Evolutionary conservation across 2,113 vertebrate genomes (phyloP).

Genomic region (Pleuronectes platessa): DNA sequence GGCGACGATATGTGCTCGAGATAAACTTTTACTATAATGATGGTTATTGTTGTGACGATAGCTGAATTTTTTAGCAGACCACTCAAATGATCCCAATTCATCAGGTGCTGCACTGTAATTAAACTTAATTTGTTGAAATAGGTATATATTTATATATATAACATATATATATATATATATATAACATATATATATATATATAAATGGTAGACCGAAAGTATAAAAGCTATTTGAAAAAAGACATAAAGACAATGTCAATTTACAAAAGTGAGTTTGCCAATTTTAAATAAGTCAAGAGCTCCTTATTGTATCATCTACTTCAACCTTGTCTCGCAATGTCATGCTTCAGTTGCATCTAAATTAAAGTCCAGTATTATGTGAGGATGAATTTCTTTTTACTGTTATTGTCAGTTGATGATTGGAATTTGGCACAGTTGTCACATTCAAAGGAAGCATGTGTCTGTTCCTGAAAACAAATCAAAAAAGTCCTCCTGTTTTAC

Average conservation of each 20-base stretch:
- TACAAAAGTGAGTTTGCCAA: slow-evolving; percentile 12
- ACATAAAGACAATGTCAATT: background rate
- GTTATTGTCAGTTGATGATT: background rate
- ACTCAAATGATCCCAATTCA: background rate
- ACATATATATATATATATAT: background rate
- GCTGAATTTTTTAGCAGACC: background rate
- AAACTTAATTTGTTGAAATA: background rate
- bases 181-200: no score
- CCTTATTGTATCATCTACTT: slow-evolving; percentile 32
- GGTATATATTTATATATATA: background rate
- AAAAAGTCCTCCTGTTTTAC: slow-evolving; percentile 2
- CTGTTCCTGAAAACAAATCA: background rate
- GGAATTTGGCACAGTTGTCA: slow-evolving; percentile 31
- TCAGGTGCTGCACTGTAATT: background rate
- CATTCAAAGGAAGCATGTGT: slow-evolving; percentile 22
- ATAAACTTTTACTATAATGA: background rate
- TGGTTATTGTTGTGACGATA: no score
- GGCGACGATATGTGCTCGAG: no score
- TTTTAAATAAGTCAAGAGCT: slow-evolving; percentile 35
- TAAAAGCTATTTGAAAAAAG: background rate
- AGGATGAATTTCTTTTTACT: slow-evolving; percentile 20
- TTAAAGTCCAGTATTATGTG: slow-evolving; percentile 43
- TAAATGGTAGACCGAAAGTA: background rate
- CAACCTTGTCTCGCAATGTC: slow-evolving; percentile 57
- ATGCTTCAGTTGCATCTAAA: slow-evolving; percentile 56